A percentile compares a stretch with the other conserved stretches of the same genome.
Evolutionary conservation across 2,888 invertebrate genomes (phyloP).

Genomic region (Pristionchus arcanus): DNA sequence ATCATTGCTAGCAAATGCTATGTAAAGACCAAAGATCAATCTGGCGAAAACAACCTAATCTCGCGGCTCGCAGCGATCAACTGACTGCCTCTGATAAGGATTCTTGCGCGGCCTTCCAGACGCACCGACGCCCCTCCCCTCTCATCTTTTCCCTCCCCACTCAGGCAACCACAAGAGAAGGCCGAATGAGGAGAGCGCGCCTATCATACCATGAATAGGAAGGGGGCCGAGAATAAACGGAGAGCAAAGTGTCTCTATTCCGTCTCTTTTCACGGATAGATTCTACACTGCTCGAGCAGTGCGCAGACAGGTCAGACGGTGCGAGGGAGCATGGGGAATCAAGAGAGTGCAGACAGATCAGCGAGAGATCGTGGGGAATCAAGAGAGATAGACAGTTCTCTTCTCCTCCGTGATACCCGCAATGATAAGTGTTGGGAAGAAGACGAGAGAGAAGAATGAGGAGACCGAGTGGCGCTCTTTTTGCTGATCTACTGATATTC

Average conservation of each 20-base stretch:
- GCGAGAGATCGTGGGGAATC: not conserved
- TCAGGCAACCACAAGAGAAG: not conserved
- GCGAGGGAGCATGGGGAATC: not conserved
- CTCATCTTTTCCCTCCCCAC: not conserved
- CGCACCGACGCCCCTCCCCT: not conserved
- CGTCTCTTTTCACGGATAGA: not conserved
- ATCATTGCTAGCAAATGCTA: too few species aligned
- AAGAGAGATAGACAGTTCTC: not conserved
- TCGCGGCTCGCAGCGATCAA: not conserved
- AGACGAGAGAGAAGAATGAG: not conserved
- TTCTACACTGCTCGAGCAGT: not conserved
- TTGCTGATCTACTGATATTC: not conserved
- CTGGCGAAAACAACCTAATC: not conserved
- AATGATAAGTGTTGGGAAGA: constrained; percentile 7
- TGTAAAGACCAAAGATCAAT: constrained; percentile 31
- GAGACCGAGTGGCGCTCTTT: not conserved
- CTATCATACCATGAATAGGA: not conserved
- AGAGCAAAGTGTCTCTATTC: not conserved
- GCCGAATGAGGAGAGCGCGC: not conserved
- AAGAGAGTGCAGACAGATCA: not conserved
- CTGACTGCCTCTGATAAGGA: not conserved
- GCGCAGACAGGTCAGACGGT: not conserved
- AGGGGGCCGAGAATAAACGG: not conserved
- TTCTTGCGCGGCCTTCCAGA: not conserved
- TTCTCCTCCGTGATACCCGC: not conserved